Base-by-base conservation (phyloP, 2,888 invertebrate genomes). In the Branchellion lobata region DNA sequence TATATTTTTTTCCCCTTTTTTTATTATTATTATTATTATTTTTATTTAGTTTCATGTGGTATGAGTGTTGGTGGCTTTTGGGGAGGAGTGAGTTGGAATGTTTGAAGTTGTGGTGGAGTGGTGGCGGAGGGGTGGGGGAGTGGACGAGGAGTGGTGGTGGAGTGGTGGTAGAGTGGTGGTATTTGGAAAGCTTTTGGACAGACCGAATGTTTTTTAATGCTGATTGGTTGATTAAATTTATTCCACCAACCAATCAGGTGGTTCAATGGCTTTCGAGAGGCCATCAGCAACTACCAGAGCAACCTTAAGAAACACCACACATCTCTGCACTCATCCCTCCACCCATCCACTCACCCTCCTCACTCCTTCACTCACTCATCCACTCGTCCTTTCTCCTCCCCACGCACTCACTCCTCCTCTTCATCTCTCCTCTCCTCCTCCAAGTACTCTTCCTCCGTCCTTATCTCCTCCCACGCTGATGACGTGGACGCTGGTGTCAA, bases 191-290 rank as follows among this genome's bases (percentile, higher is more conserved):
- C 18, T 14, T 47, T 57, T 14, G 61, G 61, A 57, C 21, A n/a
- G 21, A n/a, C 5, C 14, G 40, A 14, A 40, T 40, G 40, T 5
- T 40, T 40, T n/a, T 40, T 40, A 40, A 40, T 40, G 40, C 14
- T 40, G 40, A 57, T 57, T 3, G n/a, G 61, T n/a, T 57, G n/a
- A 57, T 57, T 14, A 14, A n/a, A 24, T 57, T n/a, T n/a, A 57
- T 24, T 14, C 47, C 47, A 47, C 61, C 61, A 57, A n/a, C n/a
- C n/a, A n/a, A n/a, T 57, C 61, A 77, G 77, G 31, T 77, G 77
- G 77, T 77, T 77, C 65, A 65, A 65, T 29, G 18, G 33, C 61
- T 2, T 77, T 31, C 53, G 57, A 33, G 77, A 77, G n/a, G 61
- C 77, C n/a, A 57, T 77, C 33, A 61, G n/a, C 65, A 77, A 77